Conservation (phyloP, 2,888 invertebrate species). For the Cryptophagus acutangulus region DNA sequence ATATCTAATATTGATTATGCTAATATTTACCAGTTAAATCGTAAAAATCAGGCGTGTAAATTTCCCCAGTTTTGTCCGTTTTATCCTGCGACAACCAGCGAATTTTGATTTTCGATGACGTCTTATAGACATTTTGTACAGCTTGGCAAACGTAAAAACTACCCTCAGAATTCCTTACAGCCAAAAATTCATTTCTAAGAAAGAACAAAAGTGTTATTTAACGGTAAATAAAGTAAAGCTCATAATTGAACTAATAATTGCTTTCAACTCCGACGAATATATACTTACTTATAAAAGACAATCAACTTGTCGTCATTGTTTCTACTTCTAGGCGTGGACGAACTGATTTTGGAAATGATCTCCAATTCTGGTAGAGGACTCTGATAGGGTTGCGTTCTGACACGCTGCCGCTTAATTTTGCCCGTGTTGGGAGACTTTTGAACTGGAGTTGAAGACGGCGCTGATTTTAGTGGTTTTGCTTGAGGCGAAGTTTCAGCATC, state of each 20-base stretch:
- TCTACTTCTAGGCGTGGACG: constrained; percentile 53
- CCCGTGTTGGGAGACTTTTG: constrained; percentile 42
- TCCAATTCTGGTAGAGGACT: constrained; percentile 75
- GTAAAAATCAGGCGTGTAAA: constrained; percentile 86
- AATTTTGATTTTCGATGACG: constrained; percentile 79
- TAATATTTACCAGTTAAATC: constrained; percentile 67
- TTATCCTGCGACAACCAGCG: constrained; percentile 84
- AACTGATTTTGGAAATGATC: constrained; percentile 68
- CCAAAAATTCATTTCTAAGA: constrained; percentile 77
- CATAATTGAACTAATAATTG: constrained; percentile 3
- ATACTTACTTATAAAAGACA: constrained; percentile 76
- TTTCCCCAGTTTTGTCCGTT: constrained; percentile 59
- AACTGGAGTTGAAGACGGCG: too few species aligned
- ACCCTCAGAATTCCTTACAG: constrained; percentile 85
- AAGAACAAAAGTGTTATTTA: constrained; percentile 5
- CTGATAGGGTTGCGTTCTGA: constrained; percentile 75
- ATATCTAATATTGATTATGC: background rate
- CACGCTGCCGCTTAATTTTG: constrained; percentile 53
- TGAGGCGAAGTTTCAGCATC: constrained; percentile 40
- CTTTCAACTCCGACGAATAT: background rate
- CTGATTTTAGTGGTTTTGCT: too few species aligned
- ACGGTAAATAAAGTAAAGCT: constrained; percentile 4
- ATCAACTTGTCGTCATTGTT: constrained; percentile 74
- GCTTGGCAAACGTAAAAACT: constrained; percentile 85
- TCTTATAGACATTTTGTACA: constrained; percentile 84